These are phyloP conservation scores for Thalassoma bifasciatum DNA, from an alignment of 2,113 vertebrate species.

Conservation along the genomic window DNA sequence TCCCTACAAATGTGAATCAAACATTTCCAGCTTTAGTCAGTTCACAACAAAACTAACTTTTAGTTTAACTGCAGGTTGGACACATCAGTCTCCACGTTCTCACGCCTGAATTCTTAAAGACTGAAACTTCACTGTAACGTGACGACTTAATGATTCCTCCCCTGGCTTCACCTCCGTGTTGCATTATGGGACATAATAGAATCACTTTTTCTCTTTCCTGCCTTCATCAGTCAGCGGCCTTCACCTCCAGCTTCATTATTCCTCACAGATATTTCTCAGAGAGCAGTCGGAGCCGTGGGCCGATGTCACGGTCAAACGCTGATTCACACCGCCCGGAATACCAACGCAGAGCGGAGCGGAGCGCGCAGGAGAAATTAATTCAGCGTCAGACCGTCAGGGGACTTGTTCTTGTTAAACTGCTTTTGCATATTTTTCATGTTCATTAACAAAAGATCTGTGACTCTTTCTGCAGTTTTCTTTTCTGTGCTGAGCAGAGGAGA, in stretches of 20 bases:
- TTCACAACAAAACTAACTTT: too few relatives aligned
- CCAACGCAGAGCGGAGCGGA: too few relatives aligned
- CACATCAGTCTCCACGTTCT: not conserved
- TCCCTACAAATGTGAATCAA: too few relatives aligned
- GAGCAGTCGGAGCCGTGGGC: slow-evolving; percentile 15
- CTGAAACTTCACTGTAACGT: not conserved
- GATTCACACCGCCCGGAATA: slow-evolving; percentile 5
- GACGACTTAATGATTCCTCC: not conserved
- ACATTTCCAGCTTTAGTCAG: too few relatives aligned
- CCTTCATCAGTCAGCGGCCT: not conserved
- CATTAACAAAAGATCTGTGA: too few relatives aligned
- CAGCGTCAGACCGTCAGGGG: not conserved
- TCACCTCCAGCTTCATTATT: slow-evolving; percentile 11
- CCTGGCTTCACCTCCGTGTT: not conserved
- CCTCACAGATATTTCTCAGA: not conserved
- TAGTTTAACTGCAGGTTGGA: too few relatives aligned
- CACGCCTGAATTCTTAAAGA: not conserved
- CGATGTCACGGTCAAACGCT: slow-evolving; percentile 21
- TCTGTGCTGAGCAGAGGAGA: too few relatives aligned
- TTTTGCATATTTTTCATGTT: not conserved
- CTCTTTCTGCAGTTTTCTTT: too few relatives aligned
- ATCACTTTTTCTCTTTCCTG: not conserved
- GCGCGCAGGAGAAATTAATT: not conserved
- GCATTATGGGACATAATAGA: not conserved
- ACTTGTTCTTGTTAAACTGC: accelerated